These are phyloP conservation scores for Rhinichthys osculus DNA, from an alignment of 2,797 vertebrate genomes.

Conservation along the genomic window DNA sequence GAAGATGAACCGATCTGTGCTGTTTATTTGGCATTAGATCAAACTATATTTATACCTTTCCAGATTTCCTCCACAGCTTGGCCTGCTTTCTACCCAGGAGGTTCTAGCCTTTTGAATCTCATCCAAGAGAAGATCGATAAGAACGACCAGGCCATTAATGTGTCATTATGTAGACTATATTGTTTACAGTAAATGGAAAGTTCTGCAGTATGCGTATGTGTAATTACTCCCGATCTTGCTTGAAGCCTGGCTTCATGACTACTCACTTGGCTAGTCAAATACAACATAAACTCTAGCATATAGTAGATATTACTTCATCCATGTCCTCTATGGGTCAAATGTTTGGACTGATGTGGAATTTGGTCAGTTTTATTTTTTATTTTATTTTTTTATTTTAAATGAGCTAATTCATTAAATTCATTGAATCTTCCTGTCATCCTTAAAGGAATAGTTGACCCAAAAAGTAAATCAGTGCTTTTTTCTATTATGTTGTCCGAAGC, in stretches of 20 bases:
- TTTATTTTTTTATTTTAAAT: no score
- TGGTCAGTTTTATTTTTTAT: neutral
- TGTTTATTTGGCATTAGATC: conserved; percentile 35
- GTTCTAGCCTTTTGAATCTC: conserved; percentile 29
- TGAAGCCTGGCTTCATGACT: neutral
- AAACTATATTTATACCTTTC: conserved; percentile 24
- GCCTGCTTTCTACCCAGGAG: conserved; percentile 18
- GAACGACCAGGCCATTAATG: conserved; percentile 27
- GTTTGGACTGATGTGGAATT: neutral
- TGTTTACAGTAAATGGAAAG: conserved; percentile 27
- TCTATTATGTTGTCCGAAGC: neutral
- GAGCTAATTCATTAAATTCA: neutral
- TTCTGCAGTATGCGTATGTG: neutral
- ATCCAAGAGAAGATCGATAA: conserved; percentile 36
- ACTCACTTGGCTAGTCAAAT: neutral
- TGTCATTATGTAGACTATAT: conserved; percentile 26
- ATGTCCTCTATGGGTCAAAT: neutral
- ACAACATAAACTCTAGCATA: neutral
- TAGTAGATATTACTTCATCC: neutral
- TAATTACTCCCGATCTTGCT: neutral
- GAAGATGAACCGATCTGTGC: neutral
- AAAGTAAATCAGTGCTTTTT: neutral
- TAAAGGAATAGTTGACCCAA: neutral
- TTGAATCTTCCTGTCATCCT: neutral
- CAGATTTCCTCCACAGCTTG: conserved; percentile 10